These are phyloP conservation scores for Trichosurus vulpecula DNA, from an alignment of 2,797 vertebrate species.

Conservation along the genomic window DNA sequence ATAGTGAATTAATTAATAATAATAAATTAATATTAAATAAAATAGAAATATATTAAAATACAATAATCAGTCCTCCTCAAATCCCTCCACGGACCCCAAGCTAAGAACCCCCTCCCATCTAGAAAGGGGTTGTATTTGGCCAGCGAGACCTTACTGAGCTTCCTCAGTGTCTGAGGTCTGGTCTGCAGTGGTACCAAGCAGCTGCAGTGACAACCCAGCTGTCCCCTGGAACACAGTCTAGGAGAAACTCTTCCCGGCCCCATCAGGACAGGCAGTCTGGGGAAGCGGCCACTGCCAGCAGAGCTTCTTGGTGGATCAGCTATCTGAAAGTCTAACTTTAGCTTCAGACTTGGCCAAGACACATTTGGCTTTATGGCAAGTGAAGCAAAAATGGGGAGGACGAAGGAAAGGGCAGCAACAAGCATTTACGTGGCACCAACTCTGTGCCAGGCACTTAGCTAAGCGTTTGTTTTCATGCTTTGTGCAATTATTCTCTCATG, in stretches of 20 bases:
- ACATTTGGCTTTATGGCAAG: conserved; percentile 40
- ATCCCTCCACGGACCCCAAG: not conserved
- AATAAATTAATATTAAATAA: no score
- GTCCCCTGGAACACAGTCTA: conserved; percentile 1
- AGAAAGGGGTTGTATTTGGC: no score
- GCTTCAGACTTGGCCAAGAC: not conserved
- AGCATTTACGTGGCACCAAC: not conserved
- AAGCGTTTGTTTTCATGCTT: not conserved
- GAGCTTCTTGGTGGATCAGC: conserved; percentile 22
- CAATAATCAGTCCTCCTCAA: not conserved
- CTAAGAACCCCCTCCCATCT: not conserved
- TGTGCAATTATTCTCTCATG: not conserved
- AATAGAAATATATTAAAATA: not conserved
- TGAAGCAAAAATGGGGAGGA: not conserved
- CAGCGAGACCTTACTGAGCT: not conserved
- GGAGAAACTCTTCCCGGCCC: conserved; percentile 8
- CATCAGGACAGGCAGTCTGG: conserved; percentile 5
- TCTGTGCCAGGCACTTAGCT: not conserved
- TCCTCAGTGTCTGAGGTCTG: conserved; percentile 24
- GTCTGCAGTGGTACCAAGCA: not conserved
- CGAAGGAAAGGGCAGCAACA: not conserved
- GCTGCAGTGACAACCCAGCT: not conserved
- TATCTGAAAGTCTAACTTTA: not conserved
- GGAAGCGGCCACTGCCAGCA: not conserved
- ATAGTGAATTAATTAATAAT: no score